Evolutionary conservation across 2,888 invertebrate species (phyloP).

Genomic region (Subacronicta megacephala): DNA sequence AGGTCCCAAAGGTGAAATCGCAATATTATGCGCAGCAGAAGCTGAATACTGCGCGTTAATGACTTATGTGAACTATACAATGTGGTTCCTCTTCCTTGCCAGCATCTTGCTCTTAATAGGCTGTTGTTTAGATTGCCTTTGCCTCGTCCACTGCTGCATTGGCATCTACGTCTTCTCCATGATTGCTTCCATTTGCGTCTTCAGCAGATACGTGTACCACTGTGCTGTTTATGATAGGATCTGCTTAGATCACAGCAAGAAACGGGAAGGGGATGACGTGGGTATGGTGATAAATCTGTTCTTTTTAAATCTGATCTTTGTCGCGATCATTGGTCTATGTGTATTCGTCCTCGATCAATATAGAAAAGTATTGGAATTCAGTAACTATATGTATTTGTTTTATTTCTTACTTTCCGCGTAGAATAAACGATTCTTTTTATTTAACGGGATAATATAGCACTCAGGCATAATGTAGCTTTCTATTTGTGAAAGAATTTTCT

Average conservation of each 20-base stretch:
- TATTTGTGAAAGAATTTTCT: too few relatives aligned
- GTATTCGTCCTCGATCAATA: slow-evolving; percentile 20
- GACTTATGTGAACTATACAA: slow-evolving; percentile 11
- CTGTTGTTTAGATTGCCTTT: slow-evolving; percentile 6
- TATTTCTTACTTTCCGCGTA: too few relatives aligned
- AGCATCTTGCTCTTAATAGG: neutral
- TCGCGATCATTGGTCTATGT: neutral
- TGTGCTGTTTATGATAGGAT: neutral
- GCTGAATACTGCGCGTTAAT: slow-evolving; percentile 2
- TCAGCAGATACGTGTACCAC: slow-evolving; percentile 2
- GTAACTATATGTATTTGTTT: too few relatives aligned
- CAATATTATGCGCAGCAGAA: neutral
- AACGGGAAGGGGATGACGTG: neutral
- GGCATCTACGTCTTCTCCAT: slow-evolving; percentile 6
- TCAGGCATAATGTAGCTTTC: too few relatives aligned
- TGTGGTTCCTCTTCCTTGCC: slow-evolving; percentile 20
- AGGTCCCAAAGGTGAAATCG: slow-evolving; percentile 19
- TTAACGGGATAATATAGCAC: too few relatives aligned
- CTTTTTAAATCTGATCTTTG: slow-evolving; percentile 10
- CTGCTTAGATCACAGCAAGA: slow-evolving; percentile 3
- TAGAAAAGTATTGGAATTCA: neutral
- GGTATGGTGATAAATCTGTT: neutral
- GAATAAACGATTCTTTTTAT: too few relatives aligned
- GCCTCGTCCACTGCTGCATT: slow-evolving; percentile 15
- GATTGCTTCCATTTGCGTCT: neutral